A percentile compares a stretch with the other conserved stretches of the same genome.
These are phyloP conservation scores for Venusia cambrica DNA, from an alignment of 2,888 invertebrate genomes.

Conservation along the genomic window DNA sequence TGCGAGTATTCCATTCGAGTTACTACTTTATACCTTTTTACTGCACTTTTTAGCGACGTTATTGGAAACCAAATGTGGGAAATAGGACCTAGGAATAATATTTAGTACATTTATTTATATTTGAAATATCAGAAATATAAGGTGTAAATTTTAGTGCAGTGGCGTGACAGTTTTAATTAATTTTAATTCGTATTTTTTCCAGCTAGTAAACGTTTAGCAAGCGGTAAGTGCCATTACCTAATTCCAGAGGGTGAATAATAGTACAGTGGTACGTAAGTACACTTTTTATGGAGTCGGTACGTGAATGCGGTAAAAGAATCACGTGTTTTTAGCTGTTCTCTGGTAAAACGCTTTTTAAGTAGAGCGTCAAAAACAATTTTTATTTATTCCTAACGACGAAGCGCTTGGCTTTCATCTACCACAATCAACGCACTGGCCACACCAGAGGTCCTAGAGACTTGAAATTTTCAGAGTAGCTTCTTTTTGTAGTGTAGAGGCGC, in stretches of 20 bases:
- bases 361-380: too few relatives aligned
- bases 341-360: constrained; percentile 11
- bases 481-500: too few relatives aligned
- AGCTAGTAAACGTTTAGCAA: constrained; percentile 38
- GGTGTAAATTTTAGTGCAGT: too few relatives aligned
- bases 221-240: constrained; percentile 40
- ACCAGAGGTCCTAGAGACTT: too few relatives aligned
- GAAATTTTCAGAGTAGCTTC: too few relatives aligned
- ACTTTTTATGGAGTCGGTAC: constrained; percentile 45
- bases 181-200: too few relatives aligned
- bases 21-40: constrained; percentile 14
- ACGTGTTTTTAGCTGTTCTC: constrained; percentile 24
- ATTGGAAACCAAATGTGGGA: constrained; percentile 3
- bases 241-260: constrained; percentile 52
- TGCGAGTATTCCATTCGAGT: constrained; percentile 11
- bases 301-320: constrained; percentile 25
- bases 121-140: too few relatives aligned
- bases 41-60: constrained; percentile 10
- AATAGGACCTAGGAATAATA: background rate
- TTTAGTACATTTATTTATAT: too few relatives aligned
- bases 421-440: too few relatives aligned
- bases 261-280: constrained; percentile 47
- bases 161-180: too few relatives aligned
- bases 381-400: too few relatives aligned
- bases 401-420: too few relatives aligned